phyloP scores from a whole-genome alignment of 2,888 invertebrate species.

The Eristalis tenax region DNA sequence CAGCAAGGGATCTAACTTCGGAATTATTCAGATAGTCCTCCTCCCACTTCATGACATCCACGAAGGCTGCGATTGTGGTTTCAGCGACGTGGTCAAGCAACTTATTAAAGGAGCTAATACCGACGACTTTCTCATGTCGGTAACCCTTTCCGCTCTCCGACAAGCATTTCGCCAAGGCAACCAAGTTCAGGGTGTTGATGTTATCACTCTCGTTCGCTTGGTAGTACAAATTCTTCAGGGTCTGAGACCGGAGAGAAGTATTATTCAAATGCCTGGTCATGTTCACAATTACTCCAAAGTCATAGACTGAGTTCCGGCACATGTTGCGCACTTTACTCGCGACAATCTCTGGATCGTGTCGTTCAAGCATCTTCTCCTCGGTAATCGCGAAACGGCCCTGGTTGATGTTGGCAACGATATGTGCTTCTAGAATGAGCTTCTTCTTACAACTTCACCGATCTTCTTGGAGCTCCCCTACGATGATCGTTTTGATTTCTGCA shows the following conservation, averaged over 20 bases:
- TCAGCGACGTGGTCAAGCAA: neutral
- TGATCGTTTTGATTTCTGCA: too few relatives aligned
- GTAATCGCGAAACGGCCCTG: neutral
- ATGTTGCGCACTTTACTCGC: neutral
- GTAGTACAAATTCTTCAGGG: neutral
- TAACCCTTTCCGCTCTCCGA: neutral
- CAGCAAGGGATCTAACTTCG: neutral
- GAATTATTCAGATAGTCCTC: neutral
- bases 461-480: neutral
- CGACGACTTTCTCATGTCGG: neutral
- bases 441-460: neutral
- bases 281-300: neutral
- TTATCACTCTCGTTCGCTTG: neutral
- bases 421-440: neutral
- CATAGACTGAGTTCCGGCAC: neutral
- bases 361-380: neutral
- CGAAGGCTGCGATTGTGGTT: neutral
- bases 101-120: neutral
- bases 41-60: neutral
- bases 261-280: neutral
- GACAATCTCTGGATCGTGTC: neutral
- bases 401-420: neutral
- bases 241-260: neutral
- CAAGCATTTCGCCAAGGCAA: neutral
- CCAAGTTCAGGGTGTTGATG: neutral